Evolutionary conservation across 2,888 invertebrate species (phyloP), one percentile per base, ranked within the genome.

Genomic region (Metellina segmentata): DNA sequence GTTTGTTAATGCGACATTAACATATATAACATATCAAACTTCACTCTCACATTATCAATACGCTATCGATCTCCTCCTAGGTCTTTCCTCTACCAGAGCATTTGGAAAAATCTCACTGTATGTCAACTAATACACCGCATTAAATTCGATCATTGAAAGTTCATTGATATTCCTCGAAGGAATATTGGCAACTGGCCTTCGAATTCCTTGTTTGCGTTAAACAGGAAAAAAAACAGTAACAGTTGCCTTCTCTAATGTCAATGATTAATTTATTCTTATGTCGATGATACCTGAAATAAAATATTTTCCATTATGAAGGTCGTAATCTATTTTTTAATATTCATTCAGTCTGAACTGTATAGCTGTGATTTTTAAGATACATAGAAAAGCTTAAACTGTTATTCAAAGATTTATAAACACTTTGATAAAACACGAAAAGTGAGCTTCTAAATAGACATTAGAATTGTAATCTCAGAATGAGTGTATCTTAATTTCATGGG

Each of bases 131-230:
- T 61, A 16, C 61, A 5, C 16, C 61, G 9, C 61, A 61, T 61
- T 61, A 20, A 85, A 71, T 61, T 85, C 74, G 61, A 85, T 85
- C 11, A 13, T 48, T 34, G 19, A 51, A 16, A 72, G 85, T 72
- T 85, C 85, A 75, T 53, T 61, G 74, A 34, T 85, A 85, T 85
- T 85, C 85, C 85, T 75, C 74, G 83, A 85, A 52, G 34, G 34
- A 85, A 75, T 85, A 85, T 83, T 53, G 75, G 20, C 34, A 13
- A 9, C 8, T 51, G 72, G 7, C 82, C 82, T 82, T 82, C 52
- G 71, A n/a, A 19, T 51, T 72, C 71, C 51, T 52, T 7, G 51
- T 11, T 52, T 51, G 72, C 51, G 11, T 61, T 61, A 16, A 61
- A 61, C 11, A 61, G 61, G 9, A 61, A 61, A 61, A 9, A 61